Evolutionary conservation across 35 echinoderm and acorn worm species (phyloP), one percentile per base, ranked within the genome.

Genomic region (Eucidaris tribuloides): DNA sequence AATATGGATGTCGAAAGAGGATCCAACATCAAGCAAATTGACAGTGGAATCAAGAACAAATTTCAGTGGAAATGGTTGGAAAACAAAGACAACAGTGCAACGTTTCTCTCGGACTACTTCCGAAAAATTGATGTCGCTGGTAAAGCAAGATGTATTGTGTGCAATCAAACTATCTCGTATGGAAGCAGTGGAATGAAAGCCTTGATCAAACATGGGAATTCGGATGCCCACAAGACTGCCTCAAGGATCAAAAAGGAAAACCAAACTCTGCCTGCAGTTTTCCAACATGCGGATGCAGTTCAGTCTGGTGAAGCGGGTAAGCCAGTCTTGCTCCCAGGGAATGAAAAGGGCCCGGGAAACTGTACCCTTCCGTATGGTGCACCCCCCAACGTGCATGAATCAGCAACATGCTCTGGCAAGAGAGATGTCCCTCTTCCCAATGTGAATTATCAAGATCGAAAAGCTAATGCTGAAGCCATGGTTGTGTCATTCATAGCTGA

Each of bases 211-310:
- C 66, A 86, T 41, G 68, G 62, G 71, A 86, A 78, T 77, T 86
- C 65, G 5, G 65, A 78, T 23, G 32, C 70, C 27, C 83, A 86
- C 18, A 39, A 86, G 33, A 49, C 19, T 35, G 45, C 42, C 20
- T 49, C 46, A 29, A 64, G 70, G 46, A 72, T 84, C 70, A 40
- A 41, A 56, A 45, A 76, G 19, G 45, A 55, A 55, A 86, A 86
- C 38, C 83, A 76, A 22, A 85, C 66, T 74, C 64, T 85, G 64
- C 43, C 83, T 42, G 83, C 83, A 74, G 83, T 85, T 85, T 85
- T 85, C 33, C 65, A 85, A 29, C 58, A 58, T 45, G 46, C 33
- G 22, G 6, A 24, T 54, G 66, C 83, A 7, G 83, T 85, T 85
- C 65, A 85, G 68, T 85, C 46, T 43, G 83, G 83, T 49, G 68